phyloP scores from a whole-genome alignment of 1,140 invertebrate species.

The Sminthurides bifidus region DNA sequence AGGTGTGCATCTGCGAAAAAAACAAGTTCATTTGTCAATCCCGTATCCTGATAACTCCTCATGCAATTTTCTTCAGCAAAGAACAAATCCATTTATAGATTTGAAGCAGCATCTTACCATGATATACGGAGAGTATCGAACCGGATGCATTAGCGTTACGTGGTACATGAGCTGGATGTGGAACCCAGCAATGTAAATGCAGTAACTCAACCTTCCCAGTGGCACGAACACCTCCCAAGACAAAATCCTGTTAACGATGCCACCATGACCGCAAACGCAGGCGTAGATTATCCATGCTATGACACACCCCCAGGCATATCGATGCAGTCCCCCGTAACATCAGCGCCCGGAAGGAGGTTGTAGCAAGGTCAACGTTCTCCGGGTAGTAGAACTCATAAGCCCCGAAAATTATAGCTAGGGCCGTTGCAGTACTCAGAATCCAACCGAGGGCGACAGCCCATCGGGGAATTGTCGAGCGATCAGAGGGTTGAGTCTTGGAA shows the following conservation, averaged over 20 bases:
- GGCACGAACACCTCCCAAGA: slow-evolving; percentile 44
- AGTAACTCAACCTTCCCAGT: slow-evolving; percentile 45
- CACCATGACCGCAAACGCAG: slow-evolving; percentile 51
- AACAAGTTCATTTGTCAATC: neutral
- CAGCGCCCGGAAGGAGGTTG: slow-evolving; percentile 38
- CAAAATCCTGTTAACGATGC: slow-evolving; percentile 42
- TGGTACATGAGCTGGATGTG: slow-evolving; percentile 4
- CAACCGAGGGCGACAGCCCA: slow-evolving; percentile 10
- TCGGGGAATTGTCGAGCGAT: neutral
- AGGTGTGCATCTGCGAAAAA: slow-evolving; percentile 8
- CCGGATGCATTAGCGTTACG: neutral
- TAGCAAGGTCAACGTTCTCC: slow-evolving; percentile 18
- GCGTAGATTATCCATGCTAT: slow-evolving; percentile 57
- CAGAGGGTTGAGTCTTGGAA: neutral
- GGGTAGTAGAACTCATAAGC: slow-evolving; percentile 14
- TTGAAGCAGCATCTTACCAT: neutral
- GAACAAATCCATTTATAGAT: neutral
- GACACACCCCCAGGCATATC: slow-evolving; percentile 47
- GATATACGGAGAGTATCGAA: neutral
- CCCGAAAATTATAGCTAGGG: slow-evolving; percentile 14
- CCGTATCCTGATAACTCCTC: neutral
- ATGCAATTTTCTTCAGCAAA: neutral
- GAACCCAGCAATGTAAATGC: slow-evolving; percentile 31
- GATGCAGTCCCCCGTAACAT: slow-evolving; percentile 49
- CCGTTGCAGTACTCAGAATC: slow-evolving; percentile 4